These are phyloP conservation scores for Psephotus haematonotus DNA, from an alignment of 2,113 vertebrate genomes.

Conservation along the genomic window DNA sequence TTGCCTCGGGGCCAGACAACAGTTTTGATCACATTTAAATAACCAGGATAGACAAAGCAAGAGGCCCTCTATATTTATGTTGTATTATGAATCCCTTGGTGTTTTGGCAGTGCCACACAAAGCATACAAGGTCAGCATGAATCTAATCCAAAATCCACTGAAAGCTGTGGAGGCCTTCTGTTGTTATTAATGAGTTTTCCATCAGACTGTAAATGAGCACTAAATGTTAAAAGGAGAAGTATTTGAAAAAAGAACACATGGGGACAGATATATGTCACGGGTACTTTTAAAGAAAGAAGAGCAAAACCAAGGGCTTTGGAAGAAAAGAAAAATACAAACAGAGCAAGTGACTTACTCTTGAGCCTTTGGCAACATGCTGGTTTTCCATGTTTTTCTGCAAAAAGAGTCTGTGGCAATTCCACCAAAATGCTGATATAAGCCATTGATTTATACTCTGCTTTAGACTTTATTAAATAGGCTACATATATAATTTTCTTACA, in stretches of 20 bases:
- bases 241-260: background rate
- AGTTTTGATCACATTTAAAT: background rate
- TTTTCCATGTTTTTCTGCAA: background rate
- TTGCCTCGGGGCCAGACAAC: background rate
- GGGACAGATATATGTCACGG: background rate
- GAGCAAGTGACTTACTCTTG: background rate
- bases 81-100: background rate
- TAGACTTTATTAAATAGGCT: background rate
- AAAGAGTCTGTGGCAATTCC: background rate
- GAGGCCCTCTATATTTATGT: background rate
- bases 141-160: background rate
- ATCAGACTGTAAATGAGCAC: background rate
- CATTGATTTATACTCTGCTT: background rate
- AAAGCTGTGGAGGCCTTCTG: background rate
- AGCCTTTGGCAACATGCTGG: background rate
- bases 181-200: background rate
- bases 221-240: background rate
- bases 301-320: background rate
- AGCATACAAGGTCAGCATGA: slow-evolving; percentile 3
- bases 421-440: background rate
- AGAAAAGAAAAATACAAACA: background rate
- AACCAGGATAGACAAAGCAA: background rate
- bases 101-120: background rate
- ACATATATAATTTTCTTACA: background rate
- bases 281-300: background rate